phyloP scores from a whole-genome alignment of 2,888 invertebrate genomes.

The Orthosia cruda region DNA sequence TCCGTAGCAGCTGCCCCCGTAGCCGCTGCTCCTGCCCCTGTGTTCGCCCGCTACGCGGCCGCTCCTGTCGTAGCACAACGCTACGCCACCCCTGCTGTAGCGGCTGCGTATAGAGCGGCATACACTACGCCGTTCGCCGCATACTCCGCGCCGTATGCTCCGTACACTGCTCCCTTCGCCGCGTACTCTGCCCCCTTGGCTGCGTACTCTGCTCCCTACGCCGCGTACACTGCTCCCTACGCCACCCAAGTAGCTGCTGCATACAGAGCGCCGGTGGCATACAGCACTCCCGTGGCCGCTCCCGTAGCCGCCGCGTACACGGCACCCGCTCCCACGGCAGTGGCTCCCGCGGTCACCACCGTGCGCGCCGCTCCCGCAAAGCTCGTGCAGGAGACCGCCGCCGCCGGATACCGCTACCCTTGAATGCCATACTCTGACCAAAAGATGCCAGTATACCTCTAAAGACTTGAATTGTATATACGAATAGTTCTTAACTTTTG shows the following conservation, averaged over 20 bases:
- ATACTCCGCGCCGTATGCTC: slow-evolving; percentile 59
- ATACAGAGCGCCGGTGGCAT: slow-evolving; percentile 70
- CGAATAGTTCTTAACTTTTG: slow-evolving; percentile 75
- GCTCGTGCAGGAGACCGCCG: slow-evolving; percentile 88
- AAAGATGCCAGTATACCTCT: slow-evolving; percentile 75
- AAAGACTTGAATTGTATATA: slow-evolving; percentile 88
- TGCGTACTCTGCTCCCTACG: slow-evolving; percentile 51
- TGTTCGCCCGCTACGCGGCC: slow-evolving; percentile 51
- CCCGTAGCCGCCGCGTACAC: slow-evolving; percentile 61
- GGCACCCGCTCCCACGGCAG: slow-evolving; percentile 83
- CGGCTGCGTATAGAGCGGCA: slow-evolving; percentile 56
- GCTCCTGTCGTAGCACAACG: slow-evolving; percentile 62
- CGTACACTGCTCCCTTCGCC: slow-evolving; percentile 55
- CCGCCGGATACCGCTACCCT: slow-evolving; percentile 87
- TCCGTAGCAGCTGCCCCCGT: slow-evolving; percentile 41
- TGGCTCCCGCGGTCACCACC: slow-evolving; percentile 91
- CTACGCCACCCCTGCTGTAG: slow-evolving; percentile 56
- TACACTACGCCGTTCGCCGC: slow-evolving; percentile 58
- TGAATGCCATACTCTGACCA: slow-evolving; percentile 75
- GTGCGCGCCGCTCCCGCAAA: slow-evolving; percentile 93
- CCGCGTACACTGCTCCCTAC: slow-evolving; percentile 57
- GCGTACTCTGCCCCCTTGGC: slow-evolving; percentile 56
- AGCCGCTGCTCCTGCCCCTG: slow-evolving; percentile 30
- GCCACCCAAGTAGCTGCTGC: slow-evolving; percentile 65
- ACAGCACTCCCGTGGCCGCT: slow-evolving; percentile 64